Percentiles rank a stretch among this genome's conserved stretches.
Conservation (phyloP, 2,797 vertebrate genomes). For the Bradypodion ventrale region DNA sequence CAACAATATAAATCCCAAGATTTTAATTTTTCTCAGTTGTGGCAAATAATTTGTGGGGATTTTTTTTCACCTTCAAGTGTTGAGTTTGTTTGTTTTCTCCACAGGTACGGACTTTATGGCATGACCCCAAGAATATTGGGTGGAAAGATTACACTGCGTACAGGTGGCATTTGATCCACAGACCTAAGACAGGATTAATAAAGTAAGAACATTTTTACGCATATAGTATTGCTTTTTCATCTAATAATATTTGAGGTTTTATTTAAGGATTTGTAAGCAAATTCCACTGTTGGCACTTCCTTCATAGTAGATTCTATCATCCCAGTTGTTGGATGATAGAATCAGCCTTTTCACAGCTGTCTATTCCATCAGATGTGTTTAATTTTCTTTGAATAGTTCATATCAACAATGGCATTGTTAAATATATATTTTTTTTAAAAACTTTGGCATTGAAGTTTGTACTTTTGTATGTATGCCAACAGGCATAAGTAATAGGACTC, state of each 20-base stretch:
- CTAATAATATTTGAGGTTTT: constrained; percentile 25
- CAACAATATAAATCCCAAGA: too few species aligned
- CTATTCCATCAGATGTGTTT: constrained; percentile 46
- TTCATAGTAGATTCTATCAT: neutral
- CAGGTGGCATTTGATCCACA: constrained; percentile 97
- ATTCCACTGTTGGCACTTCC: constrained; percentile 28
- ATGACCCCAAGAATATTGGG: constrained; percentile 95
- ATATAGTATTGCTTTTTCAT: constrained; percentile 13
- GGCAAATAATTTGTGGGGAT: neutral
- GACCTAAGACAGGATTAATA: constrained; percentile 96
- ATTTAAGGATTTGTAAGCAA: constrained; percentile 29
- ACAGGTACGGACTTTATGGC: constrained; percentile 95
- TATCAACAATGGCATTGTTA: constrained; percentile 44
- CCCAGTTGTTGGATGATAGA: constrained; percentile 19
- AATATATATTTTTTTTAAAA: constrained; percentile 28
- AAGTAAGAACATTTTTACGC: constrained; percentile 78
- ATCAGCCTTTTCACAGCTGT: neutral
- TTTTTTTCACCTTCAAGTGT: neutral
- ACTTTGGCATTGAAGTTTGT: constrained; percentile 16
- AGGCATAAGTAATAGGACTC: too few species aligned
- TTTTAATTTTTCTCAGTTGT: too few species aligned
- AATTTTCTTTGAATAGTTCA: constrained; percentile 35
- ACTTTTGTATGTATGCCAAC: too few species aligned
- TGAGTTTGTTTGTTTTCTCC: neutral
- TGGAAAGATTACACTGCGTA: constrained; percentile 99